These are phyloP conservation scores for Callaeas wilsoni DNA, from an alignment of 2,113 vertebrate genomes.

Conservation along the genomic window DNA sequence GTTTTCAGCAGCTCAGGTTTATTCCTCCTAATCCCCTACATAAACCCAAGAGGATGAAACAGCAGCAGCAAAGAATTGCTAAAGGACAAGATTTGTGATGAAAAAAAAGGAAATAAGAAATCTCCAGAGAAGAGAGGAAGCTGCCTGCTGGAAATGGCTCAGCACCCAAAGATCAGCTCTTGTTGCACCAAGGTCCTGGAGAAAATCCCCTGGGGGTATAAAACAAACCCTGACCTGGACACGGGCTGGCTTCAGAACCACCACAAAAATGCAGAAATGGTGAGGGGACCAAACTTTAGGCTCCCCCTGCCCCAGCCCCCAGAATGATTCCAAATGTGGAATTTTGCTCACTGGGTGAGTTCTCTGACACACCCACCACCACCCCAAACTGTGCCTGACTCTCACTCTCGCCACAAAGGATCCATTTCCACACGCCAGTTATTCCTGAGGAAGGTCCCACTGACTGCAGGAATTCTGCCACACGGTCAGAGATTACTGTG, in stretches of 20 bases:
- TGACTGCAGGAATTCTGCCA: neutral
- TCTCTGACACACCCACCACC: neutral
- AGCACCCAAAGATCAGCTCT: neutral
- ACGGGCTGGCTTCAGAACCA: neutral
- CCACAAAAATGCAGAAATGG: neutral
- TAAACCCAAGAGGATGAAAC: neutral
- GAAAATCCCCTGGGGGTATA: neutral
- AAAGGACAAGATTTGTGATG: neutral
- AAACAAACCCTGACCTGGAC: neutral
- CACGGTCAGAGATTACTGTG: neutral
- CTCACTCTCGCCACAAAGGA: neutral
- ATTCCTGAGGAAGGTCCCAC: neutral
- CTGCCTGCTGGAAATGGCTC: neutral
- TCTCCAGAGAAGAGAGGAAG: neutral
- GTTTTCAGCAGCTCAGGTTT: neutral
- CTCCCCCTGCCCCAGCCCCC: too few species aligned
- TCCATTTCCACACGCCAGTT: neutral
- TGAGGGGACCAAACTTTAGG: neutral
- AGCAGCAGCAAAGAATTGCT: neutral
- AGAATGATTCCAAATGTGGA: neutral
- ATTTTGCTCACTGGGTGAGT: neutral
- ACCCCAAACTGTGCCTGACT: neutral
- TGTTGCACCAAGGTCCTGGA: fast-evolving
- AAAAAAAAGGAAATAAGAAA: neutral
- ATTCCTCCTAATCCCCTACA: neutral